These are phyloP conservation scores for Drosophila testacea DNA, from an alignment of 2,888 invertebrate species.

Conservation along the genomic window DNA sequence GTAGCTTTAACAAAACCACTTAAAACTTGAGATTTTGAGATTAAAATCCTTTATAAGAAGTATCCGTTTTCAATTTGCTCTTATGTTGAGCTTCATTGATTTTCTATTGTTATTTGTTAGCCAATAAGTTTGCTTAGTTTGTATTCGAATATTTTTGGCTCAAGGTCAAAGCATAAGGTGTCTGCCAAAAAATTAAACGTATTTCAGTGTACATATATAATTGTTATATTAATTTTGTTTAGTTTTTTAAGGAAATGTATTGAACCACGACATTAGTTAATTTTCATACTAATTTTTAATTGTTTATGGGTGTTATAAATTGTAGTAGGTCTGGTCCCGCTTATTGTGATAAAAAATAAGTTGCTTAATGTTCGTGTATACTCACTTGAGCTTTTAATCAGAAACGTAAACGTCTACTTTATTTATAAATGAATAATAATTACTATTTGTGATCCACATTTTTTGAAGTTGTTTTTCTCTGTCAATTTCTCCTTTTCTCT, in stretches of 20 bases:
- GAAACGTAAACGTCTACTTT: no score
- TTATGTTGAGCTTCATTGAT: constrained; percentile 51
- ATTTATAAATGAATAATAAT: no score
- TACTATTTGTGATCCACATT: no score
- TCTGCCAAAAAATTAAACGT: not conserved
- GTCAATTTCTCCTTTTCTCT: no score
- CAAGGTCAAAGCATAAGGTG: not conserved
- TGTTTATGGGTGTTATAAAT: no score
- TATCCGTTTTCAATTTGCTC: constrained; percentile 46
- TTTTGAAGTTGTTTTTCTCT: no score
- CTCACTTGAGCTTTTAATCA: no score
- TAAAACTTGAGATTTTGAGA: constrained; percentile 32
- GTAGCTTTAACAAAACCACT: constrained; percentile 49
- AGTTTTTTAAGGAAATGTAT: not conserved
- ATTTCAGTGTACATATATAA: not conserved
- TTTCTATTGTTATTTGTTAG: constrained; percentile 39
- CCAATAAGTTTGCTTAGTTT: not conserved
- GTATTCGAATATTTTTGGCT: not conserved
- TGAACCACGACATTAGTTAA: no score
- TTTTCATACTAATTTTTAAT: no score
- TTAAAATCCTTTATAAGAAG: constrained; percentile 14
- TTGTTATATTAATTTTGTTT: not conserved
- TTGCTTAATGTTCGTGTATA: no score
- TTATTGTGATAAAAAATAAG: no score
- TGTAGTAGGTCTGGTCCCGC: no score